A percentile compares a stretch with the other conserved stretches of the same genome.
Conservation (phyloP, 2,797 vertebrate species). For the Coreius guichenoti region DNA sequence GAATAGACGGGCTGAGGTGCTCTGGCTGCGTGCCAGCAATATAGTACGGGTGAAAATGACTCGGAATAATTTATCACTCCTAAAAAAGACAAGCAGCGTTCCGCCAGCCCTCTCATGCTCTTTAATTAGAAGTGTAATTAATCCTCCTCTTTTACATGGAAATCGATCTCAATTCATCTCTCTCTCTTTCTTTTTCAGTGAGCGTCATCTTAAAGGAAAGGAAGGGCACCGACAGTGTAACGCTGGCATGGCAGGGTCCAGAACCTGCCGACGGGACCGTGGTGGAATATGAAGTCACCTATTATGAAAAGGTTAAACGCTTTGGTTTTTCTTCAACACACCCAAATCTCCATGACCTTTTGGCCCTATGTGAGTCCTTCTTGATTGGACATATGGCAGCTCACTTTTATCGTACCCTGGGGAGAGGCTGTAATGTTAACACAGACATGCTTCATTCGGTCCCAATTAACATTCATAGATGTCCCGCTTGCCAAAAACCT, state of each 20-base stretch:
- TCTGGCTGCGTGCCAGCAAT: conserved; percentile 28
- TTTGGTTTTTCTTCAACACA: conserved; percentile 15
- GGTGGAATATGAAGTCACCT: conserved; percentile 86
- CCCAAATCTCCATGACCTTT: conserved; percentile 38
- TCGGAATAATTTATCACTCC: conserved; percentile 60
- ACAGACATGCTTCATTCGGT: conserved; percentile 38
- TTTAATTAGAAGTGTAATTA: conserved; percentile 64
- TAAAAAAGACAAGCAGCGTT: conserved; percentile 34
- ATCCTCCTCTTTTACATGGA: conserved; percentile 54
- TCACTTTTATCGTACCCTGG: conserved; percentile 56
- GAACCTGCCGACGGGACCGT: conserved; percentile 78
- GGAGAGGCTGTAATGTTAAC: conserved; percentile 52
- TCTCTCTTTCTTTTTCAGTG: conserved; percentile 61
- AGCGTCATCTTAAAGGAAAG: conserved; percentile 85
- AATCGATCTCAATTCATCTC: conserved; percentile 59
- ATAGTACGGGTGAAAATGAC: conserved; percentile 51
- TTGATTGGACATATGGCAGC: conserved; percentile 55
- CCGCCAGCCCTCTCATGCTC: conserved; percentile 46
- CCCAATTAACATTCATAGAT: conserved; percentile 51
- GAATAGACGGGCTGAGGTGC: conserved; percentile 25
- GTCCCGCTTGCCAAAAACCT: conserved; percentile 29
- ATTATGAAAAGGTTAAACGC: conserved; percentile 84
- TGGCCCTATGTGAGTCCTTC: conserved; percentile 21
- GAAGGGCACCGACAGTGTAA: conserved; percentile 85
- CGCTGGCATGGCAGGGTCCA: conserved; percentile 85